phyloP scores from a whole-genome alignment of 2,113 vertebrate species.

The Eublepharis macularius region DNA sequence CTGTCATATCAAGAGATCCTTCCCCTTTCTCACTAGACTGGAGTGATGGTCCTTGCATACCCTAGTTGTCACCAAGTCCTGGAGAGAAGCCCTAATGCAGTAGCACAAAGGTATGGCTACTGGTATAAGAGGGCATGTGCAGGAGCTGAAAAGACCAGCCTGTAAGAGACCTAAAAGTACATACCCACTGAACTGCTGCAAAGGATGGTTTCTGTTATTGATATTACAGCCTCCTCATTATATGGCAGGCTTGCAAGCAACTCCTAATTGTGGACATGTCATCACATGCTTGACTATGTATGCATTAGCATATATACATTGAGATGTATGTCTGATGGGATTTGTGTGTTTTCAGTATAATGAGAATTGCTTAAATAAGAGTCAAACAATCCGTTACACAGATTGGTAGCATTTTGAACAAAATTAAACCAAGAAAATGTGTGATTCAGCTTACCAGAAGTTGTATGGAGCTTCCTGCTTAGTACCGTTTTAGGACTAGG shows the following conservation, averaged over 20 bases:
- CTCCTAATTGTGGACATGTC: neutral
- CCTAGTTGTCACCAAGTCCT: neutral
- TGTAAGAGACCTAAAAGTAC: neutral
- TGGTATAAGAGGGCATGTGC: neutral
- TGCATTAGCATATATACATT: constrained; percentile 9
- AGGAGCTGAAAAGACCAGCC: neutral
- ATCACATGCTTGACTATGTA: neutral
- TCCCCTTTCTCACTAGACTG: neutral
- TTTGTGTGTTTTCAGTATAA: neutral
- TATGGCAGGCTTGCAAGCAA: neutral
- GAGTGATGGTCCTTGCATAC: neutral
- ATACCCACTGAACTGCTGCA: neutral
- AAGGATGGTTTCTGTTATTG: neutral
- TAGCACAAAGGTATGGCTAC: neutral
- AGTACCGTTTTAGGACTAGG: neutral
- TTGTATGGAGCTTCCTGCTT: neutral
- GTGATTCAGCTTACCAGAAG: neutral
- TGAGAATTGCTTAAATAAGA: neutral
- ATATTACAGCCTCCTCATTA: too few relatives aligned
- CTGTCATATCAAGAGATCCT: neutral
- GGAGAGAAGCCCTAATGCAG: neutral
- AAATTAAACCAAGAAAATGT: neutral
- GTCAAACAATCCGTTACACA: neutral
- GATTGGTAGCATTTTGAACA: neutral
- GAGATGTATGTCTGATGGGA: constrained; percentile 30